Percentiles rank a stretch among this genome's conserved stretches.
phyloP scores from a whole-genome alignment of 35 echinoderm and acorn worm species.

The Anneissia japonica region DNA sequence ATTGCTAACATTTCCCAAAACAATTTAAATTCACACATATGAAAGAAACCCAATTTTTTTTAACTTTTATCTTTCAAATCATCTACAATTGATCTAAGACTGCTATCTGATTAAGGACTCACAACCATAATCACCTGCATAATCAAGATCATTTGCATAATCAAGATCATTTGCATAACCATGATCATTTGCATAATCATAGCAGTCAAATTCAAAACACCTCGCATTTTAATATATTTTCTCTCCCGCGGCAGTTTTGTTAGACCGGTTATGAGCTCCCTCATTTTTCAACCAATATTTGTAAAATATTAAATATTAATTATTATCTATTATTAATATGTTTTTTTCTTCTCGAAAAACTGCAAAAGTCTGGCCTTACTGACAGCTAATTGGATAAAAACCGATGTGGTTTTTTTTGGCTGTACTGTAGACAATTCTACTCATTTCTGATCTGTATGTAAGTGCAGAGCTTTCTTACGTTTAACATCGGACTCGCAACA shows the following conservation, averaged over 20 bases:
- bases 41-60: no score
- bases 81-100: constrained; percentile 2
- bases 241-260: neutral
- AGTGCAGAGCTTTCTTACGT: neutral
- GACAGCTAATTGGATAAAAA: no score
- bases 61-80: neutral
- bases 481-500: neutral
- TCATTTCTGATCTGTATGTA: neutral
- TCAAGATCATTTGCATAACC: neutral
- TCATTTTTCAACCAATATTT: no score
- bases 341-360: no score
- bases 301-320: no score
- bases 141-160: neutral
- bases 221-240: neutral
- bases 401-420: no score
- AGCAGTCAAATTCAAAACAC: neutral
- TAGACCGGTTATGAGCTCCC: neutral
- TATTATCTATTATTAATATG: no score
- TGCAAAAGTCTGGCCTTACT: no score
- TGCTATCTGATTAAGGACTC: neutral
- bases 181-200: neutral
- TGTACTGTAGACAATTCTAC: no score
- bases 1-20: no score
- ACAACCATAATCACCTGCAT: neutral
- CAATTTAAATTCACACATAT: no score